These are phyloP conservation scores for Steinernema hermaphroditum DNA, from an alignment of 2,888 invertebrate species.

Conservation along the genomic window DNA sequence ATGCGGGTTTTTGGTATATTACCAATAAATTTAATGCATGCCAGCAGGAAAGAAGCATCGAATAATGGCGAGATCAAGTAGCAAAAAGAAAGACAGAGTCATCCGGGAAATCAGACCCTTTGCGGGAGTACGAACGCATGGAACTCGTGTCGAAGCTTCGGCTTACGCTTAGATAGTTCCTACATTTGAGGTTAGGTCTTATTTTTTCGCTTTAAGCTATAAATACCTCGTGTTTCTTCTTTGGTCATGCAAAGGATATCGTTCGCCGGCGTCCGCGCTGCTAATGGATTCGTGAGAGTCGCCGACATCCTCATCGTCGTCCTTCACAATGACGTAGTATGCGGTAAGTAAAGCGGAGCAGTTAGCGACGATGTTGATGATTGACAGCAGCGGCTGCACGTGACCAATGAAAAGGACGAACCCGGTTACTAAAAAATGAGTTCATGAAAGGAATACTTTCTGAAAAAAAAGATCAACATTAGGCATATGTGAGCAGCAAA, in stretches of 20 bases:
- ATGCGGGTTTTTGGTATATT: too few species aligned
- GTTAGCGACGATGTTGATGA: conserved; percentile 63
- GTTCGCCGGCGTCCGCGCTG: conserved; percentile 51
- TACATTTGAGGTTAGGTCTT: too few species aligned
- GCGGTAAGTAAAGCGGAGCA: conserved; percentile 63
- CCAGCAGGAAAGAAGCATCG: too few species aligned
- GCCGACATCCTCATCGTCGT: conserved; percentile 64
- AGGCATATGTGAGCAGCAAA: too few species aligned
- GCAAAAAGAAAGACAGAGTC: conserved; percentile 23
- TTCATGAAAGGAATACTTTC: neutral
- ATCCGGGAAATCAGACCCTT: conserved; percentile 48
- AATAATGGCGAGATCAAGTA: neutral
- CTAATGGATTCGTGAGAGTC: conserved; percentile 59
- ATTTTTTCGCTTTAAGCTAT: too few species aligned
- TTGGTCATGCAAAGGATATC: conserved; percentile 42
- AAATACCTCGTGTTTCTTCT: conserved; percentile 47
- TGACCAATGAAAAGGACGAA: conserved; percentile 61
- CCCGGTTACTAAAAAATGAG: conserved; percentile 52
- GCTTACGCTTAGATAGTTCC: conserved; percentile 61
- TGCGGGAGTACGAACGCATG: conserved; percentile 59
- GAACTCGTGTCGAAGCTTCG: conserved; percentile 63
- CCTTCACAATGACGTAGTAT: conserved; percentile 66
- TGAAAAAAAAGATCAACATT: neutral
- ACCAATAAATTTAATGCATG: too few species aligned
- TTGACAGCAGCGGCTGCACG: conserved; percentile 62